phyloP scores from a whole-genome alignment of 2,888 invertebrate species.

The Microchrysa polita region DNA sequence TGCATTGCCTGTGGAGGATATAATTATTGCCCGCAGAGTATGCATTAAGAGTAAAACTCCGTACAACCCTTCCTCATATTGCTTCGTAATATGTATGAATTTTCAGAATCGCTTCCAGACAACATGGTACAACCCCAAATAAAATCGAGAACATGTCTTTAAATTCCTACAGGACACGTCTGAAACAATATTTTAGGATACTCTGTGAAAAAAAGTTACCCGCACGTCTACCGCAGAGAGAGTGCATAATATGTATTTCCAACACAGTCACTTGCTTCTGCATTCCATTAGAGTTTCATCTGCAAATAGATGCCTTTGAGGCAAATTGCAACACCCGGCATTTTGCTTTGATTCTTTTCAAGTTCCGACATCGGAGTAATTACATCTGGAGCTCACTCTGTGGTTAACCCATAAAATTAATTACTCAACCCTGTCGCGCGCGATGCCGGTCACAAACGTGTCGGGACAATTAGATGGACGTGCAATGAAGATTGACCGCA shows the following conservation, averaged over 20 bases:
- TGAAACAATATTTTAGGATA: no score
- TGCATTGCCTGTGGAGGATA: no score
- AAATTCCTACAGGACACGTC: no score
- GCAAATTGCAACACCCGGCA: conserved; percentile 1
- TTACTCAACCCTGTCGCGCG: conserved; percentile 25
- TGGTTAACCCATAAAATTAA: conserved; percentile 40
- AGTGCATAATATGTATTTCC: background rate
- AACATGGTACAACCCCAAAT: no score
- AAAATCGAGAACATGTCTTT: no score
- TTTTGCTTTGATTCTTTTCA: conserved; percentile 18
- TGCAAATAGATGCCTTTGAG: conserved; percentile 11
- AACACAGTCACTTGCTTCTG: background rate
- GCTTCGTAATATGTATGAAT: no score
- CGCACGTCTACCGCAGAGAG: no score
- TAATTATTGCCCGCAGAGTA: no score
- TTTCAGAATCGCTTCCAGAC: no score
- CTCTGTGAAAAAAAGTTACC: no score
- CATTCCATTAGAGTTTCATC: conserved; percentile 9
- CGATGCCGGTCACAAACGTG: conserved; percentile 37
- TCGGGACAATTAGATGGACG: conserved; percentile 44
- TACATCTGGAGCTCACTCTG: conserved; percentile 21
- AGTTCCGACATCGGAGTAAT: conserved; percentile 19
- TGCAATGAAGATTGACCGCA: conserved; percentile 22
- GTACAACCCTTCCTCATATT: no score
- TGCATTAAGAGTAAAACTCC: no score